Conservation (phyloP, 1,140 invertebrate genomes). For the Ceratitis capitata region DNA sequence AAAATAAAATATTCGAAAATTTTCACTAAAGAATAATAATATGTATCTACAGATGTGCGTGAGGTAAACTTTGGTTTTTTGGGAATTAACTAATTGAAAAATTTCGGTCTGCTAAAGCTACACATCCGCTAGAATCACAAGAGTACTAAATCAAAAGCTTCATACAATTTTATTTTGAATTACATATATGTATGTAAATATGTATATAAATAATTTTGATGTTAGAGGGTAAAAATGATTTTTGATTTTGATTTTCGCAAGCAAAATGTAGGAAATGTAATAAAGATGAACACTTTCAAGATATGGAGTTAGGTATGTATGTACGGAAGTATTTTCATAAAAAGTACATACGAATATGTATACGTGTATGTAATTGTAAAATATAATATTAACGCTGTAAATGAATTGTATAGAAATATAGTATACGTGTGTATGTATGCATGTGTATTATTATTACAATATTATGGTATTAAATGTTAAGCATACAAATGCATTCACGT, state of each 20-base stretch:
- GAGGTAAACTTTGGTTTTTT: neutral
- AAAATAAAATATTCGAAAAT: neutral
- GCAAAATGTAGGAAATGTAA: neutral
- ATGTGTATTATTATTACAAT: neutral
- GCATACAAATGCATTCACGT: constrained; percentile 29
- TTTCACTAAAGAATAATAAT: neutral
- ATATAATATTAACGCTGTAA: neutral
- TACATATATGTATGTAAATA: neutral
- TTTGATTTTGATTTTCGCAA: neutral
- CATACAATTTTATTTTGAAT: neutral
- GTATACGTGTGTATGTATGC: no score
- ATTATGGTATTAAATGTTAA: neutral
- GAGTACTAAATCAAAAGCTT: neutral
- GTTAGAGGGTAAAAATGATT: neutral
- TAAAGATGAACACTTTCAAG: neutral
- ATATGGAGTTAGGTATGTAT: neutral
- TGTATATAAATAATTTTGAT: neutral
- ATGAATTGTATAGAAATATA: neutral
- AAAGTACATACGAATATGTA: neutral
- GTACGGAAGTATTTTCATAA: no score
- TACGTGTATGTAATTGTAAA: neutral
- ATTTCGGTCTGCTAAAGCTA: neutral
- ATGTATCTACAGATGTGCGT: neutral
- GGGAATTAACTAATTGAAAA: neutral
- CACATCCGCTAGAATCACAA: constrained; percentile 8